Evolutionary conservation across 2,888 invertebrate genomes (phyloP).

Genomic region (Branchellion lobata): DNA sequence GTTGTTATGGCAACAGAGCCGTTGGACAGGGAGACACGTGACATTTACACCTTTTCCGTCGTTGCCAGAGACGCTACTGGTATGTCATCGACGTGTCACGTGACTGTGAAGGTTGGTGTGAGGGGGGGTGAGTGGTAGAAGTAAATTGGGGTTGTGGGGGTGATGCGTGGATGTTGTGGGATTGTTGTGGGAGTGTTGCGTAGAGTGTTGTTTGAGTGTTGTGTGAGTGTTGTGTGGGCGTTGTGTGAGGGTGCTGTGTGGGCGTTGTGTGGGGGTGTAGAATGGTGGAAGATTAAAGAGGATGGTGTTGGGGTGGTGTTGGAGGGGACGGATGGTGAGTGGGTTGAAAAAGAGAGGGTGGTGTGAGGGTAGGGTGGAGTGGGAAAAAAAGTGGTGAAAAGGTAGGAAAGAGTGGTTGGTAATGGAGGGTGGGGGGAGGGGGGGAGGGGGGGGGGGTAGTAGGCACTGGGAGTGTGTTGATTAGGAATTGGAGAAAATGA

Average conservation of each 20-base stretch:
- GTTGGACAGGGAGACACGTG: constrained; percentile 48
- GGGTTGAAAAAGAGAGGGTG: constrained; percentile 39
- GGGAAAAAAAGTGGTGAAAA: neutral
- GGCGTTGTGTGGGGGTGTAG: constrained; percentile 40
- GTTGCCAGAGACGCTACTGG: constrained; percentile 42
- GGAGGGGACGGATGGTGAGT: constrained; percentile 25
- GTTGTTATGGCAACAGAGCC: constrained; percentile 40
- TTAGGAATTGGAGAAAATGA: no score
- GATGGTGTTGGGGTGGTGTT: neutral
- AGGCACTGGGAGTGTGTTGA: no score
- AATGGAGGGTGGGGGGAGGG: no score
- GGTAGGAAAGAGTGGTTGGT: no score
- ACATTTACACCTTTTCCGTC: constrained; percentile 43
- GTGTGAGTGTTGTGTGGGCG: constrained; percentile 45
- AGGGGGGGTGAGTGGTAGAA: neutral
- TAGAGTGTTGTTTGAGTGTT: constrained; percentile 29
- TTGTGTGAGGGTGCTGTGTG: constrained; percentile 45
- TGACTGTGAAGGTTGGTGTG: neutral
- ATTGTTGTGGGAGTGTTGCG: constrained; percentile 46
- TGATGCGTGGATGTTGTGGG: constrained; percentile 46
- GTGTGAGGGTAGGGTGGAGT: neutral
- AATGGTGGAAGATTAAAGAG: constrained; percentile 42
- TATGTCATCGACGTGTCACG: neutral
- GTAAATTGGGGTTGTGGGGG: constrained; percentile 42
- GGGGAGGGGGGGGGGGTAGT: no score